These are phyloP conservation scores for Melanchra persicariae DNA, from an alignment of 2,888 invertebrate species.

Conservation along the genomic window DNA sequence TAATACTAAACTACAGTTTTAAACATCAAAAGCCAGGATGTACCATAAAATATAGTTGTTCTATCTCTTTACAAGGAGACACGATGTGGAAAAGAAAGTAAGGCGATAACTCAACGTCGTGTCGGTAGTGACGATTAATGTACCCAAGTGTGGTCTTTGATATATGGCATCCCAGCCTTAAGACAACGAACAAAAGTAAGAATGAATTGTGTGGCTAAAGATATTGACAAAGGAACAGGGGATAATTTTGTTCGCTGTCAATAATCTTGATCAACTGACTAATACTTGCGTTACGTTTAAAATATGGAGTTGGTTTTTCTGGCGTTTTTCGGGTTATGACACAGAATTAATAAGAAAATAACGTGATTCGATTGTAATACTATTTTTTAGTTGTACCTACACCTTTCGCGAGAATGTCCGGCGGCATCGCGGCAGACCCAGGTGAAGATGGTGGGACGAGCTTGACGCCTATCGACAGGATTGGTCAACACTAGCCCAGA, in stretches of 20 bases:
- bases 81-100: conserved; percentile 31
- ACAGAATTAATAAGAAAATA: too few species aligned
- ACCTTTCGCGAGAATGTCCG: too few species aligned
- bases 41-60: conserved; percentile 19
- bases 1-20: too few species aligned
- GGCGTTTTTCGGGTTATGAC: too few species aligned
- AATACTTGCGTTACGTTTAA: too few species aligned
- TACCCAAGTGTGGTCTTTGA: conserved; percentile 51
- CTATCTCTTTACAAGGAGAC: conserved; percentile 16
- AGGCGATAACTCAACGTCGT: conserved; percentile 47
- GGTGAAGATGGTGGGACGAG: too few species aligned
- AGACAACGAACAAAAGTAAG: conserved; percentile 6
- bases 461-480: too few species aligned
- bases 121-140: conserved; percentile 51
- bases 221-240: conserved; percentile 19
- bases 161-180: conserved; percentile 35
- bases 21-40: background rate
- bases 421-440: too few species aligned
- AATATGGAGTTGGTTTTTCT: too few species aligned
- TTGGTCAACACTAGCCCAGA: too few species aligned
- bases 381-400: too few species aligned
- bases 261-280: conserved; percentile 14
- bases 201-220: conserved; percentile 29
- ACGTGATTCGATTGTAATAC: too few species aligned
- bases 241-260: conserved; percentile 14